Evolutionary conservation across 2,888 invertebrate genomes (phyloP).

Genomic region (Parapristionchus giblindavisi): DNA sequence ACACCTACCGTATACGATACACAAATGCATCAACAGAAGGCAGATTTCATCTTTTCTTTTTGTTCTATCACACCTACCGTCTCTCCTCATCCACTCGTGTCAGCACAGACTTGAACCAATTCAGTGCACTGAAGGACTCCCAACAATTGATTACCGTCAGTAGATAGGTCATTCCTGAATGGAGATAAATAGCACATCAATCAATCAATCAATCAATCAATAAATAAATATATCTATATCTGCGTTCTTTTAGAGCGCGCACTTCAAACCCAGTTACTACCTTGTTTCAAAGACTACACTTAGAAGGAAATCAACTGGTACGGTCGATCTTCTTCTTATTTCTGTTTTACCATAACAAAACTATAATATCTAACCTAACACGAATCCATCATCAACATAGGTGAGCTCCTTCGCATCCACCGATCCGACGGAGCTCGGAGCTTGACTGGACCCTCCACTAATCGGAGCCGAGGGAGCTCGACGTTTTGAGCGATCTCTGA

Average conservation of each 20-base stretch:
- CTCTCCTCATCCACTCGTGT: constrained; percentile 69
- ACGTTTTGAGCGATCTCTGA: constrained; percentile 29
- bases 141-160: constrained; percentile 88
- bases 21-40: neutral
- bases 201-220: too few relatives aligned
- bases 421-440: constrained; percentile 14
- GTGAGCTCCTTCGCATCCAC: constrained; percentile 78
- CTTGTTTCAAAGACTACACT: too few relatives aligned
- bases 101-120: constrained; percentile 87
- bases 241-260: too few relatives aligned
- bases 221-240: too few relatives aligned
- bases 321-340: too few relatives aligned
- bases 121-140: constrained; percentile 86
- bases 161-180: constrained; percentile 83
- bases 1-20: neutral
- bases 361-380: constrained; percentile 79
- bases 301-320: too few relatives aligned
- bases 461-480: constrained; percentile 31
- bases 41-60: too few relatives aligned
- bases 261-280: too few relatives aligned
- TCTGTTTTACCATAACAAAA: too few relatives aligned
- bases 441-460: constrained; percentile 32
- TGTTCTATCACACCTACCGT: constrained; percentile 72
- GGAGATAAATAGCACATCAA: too few relatives aligned
- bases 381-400: constrained; percentile 97